Percentiles rank a stretch among this genome's conserved stretches.
Evolutionary conservation across 2,888 invertebrate genomes (phyloP).

Genomic region (Piscicola geometra): DNA sequence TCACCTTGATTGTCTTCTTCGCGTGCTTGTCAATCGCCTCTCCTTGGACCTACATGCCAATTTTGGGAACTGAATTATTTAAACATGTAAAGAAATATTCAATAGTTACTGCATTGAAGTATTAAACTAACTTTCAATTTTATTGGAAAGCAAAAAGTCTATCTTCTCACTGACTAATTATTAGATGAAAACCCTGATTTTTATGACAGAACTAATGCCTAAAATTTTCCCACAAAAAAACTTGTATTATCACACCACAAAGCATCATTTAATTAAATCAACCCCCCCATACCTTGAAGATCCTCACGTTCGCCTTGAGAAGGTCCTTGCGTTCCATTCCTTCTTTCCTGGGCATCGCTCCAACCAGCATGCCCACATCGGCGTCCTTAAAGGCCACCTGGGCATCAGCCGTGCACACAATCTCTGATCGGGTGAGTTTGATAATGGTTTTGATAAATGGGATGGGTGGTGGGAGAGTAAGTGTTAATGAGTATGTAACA

Average conservation of each 20-base stretch:
- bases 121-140: too few relatives aligned
- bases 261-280: background rate
- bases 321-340: constrained; percentile 99
- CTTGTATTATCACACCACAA: background rate
- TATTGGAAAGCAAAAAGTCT: too few relatives aligned
- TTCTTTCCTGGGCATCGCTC: constrained; percentile 92
- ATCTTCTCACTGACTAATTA: too few relatives aligned
- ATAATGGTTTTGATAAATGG: background rate
- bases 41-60: constrained; percentile 70
- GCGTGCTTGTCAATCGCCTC: constrained; percentile 84
- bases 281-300: constrained; percentile 73
- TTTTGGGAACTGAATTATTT: too few relatives aligned
- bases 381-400: constrained; percentile 90
- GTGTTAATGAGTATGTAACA: background rate
- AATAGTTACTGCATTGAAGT: too few relatives aligned
- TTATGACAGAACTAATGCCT: too few relatives aligned
- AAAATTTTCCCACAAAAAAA: too few relatives aligned
- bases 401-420: constrained; percentile 81
- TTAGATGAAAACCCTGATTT: too few relatives aligned
- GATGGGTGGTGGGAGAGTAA: background rate
- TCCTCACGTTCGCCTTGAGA: constrained; percentile 91
- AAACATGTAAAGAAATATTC: too few relatives aligned
- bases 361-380: constrained; percentile 91
- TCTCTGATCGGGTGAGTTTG: constrained; percentile 57
- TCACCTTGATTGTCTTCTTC: constrained; percentile 78